Conservation (phyloP, 1,140 invertebrate species). For the Musca vetustissima region DNA sequence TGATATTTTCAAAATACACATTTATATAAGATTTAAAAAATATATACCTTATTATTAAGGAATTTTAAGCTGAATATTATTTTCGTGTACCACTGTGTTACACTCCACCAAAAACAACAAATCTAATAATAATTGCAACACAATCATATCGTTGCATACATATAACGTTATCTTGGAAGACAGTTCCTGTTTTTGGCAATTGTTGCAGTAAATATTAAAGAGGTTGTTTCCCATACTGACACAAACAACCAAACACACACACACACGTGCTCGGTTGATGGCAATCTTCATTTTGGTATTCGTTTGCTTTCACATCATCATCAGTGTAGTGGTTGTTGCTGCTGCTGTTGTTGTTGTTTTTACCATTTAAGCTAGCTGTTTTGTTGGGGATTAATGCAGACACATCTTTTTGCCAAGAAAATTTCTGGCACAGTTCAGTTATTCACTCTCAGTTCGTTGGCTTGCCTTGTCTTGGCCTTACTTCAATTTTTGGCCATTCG, state of each 20-base stretch:
- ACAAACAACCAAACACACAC: not conserved
- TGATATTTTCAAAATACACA: no score
- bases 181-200: slow-evolving; percentile 6
- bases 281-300: not conserved
- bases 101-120: no score
- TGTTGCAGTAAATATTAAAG: slow-evolving; percentile 4
- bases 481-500: not conserved
- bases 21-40: no score
- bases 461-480: not conserved
- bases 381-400: slow-evolving; percentile 24
- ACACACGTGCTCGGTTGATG: not conserved
- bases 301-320: not conserved
- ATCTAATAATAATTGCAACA: no score
- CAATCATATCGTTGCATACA: not conserved
- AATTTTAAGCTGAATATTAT: no score
- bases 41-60: no score
- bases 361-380: not conserved
- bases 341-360: slow-evolving; percentile 1
- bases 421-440: slow-evolving; percentile 14
- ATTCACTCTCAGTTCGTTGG: slow-evolving; percentile 16
- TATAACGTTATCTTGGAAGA: not conserved
- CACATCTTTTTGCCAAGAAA: slow-evolving; percentile 22
- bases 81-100: no score
- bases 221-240: not conserved
- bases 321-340: not conserved